A percentile compares a stretch with the other conserved stretches of the same genome.
Evolutionary conservation across 2,888 invertebrate species (phyloP).

Genomic region (Watsonalla cultraria): DNA sequence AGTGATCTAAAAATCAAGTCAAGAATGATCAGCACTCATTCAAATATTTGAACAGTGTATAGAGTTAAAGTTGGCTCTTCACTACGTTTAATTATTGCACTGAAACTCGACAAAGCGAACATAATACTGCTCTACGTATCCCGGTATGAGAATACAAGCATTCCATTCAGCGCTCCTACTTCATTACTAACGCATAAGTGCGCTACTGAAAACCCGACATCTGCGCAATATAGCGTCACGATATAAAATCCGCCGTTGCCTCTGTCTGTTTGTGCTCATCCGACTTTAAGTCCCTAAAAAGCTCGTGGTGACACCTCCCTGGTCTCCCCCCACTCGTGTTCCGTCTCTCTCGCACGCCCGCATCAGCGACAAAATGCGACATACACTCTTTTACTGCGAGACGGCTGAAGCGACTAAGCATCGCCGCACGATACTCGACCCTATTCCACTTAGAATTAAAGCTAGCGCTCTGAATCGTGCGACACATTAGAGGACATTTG

Average conservation of each 20-base stretch:
- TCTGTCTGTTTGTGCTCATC: conserved; percentile 54
- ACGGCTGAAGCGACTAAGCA: conserved; percentile 52
- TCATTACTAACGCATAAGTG: conserved; percentile 31
- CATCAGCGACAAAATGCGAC: conserved; percentile 70
- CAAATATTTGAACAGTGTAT: too few species aligned
- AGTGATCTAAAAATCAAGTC: too few species aligned
- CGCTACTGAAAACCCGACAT: conserved; percentile 48
- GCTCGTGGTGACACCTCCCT: conserved; percentile 73
- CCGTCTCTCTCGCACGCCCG: conserved; percentile 62
- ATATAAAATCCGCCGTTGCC: conserved; percentile 54
- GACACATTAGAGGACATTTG: conserved; percentile 76
- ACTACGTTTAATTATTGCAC: neutral
- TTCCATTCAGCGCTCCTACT: conserved; percentile 13
- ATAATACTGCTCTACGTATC: conserved; percentile 10
- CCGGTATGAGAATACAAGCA: conserved; percentile 14
- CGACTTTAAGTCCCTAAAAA: conserved; percentile 67
- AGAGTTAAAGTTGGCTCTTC: too few species aligned
- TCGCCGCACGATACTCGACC: conserved; percentile 49
- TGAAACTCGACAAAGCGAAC: neutral
- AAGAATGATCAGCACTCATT: too few species aligned
- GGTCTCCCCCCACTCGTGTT: conserved; percentile 55
- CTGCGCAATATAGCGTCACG: conserved; percentile 56
- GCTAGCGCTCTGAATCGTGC: conserved; percentile 63
- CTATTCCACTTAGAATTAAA: conserved; percentile 51
- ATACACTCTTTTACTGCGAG: conserved; percentile 43